Base-by-base conservation (phyloP, 2,113 vertebrate species). In the Albula glossodonta region DNA sequence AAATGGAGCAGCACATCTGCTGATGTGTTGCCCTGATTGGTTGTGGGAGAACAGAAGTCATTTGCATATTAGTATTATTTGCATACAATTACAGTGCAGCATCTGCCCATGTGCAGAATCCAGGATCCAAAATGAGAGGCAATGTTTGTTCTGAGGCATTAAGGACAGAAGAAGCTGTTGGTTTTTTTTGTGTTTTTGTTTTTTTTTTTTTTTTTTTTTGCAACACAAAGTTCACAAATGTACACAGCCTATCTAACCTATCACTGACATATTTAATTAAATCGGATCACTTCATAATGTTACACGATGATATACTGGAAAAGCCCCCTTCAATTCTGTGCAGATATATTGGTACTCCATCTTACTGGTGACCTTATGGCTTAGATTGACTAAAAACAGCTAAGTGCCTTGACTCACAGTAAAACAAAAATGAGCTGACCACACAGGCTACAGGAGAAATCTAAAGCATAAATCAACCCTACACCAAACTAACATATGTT, bases 391-490 rank as follows among this genome's bases (percentile, higher is more conserved):
- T 63, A 5, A 79, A 31, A 74, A 74, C 70, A 74, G 12, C 53
- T 56, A 9, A 74, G 70, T 49, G 74, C 56, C 74, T 85, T 53
- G 56, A 7, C 49, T 25, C 17, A 41, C 31, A 56, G 41, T 12
- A 25, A 66, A 56, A 63, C 63, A 70, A 74, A 85, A 80, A 85
- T 80, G 31, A 57, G 53, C 50, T 66, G 50, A 53, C 50, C 53
- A 63, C 70, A 74, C 70, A 74, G 78, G 22, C 74, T 56, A 51
- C 31, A 77, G 78, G 41, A 63, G 53, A n/a, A 81, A 3, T 15
- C 85, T 50, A 41, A 86, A 52, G n/a, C 51, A 51, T 86, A 82
- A 86, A 52, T 66, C 56, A 77, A 11, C 50, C 6, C 7, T 8
- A 13, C 6, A 48, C 1, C 66, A n/a, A 52, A 78, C 10, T 9